Evolutionary conservation across 2,888 invertebrate species (phyloP), one percentile per base, ranked within the genome.

Genomic region (Melanchra persicariae): DNA sequence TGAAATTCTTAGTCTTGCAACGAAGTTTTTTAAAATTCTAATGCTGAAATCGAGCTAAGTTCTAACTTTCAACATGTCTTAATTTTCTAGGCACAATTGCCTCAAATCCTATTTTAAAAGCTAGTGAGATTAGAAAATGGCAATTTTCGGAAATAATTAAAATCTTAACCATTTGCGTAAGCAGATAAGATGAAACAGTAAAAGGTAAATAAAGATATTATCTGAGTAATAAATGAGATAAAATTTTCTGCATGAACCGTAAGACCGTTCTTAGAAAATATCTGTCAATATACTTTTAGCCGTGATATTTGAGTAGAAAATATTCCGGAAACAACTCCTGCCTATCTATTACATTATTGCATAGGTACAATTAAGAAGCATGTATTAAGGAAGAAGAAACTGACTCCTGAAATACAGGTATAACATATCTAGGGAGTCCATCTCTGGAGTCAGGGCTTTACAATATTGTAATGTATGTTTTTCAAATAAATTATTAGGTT

Each of bases 71-170:
- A n/a, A n/a, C n/a, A n/a, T n/a, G n/a, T n/a, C n/a, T n/a, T n/a
- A n/a, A n/a, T n/a, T n/a, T n/a, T n/a, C n/a, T n/a, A n/a, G n/a
- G n/a, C n/a, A n/a, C 4, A 2, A 26, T 2, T 30, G 7, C 1
- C n/a, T 12, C 3, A 40, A 40, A 49, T 19, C 0, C 5, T 49
- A 10, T 63, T 34, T 6, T 2, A 43, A n/a, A 6, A 26, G 1
- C 9, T 17, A 6, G 2, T 15, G 10, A 6, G n/a, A 74, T 64
- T 74, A 26, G 6, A 9, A 57, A 49, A 57, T 5, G 3, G 55
- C 22, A 75, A 26, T 65, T 75, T 72, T 65, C n/a, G 7, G 72
- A 75, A 72, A 65, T 75, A 67, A 59, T 76, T 76, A 76, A 73
- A 69, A 60, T 69, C 54, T 66, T 19, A 58, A 45, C 49, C 73